Conservation (phyloP, 2,888 invertebrate species). For the Trissonchulus sp. region DNA sequence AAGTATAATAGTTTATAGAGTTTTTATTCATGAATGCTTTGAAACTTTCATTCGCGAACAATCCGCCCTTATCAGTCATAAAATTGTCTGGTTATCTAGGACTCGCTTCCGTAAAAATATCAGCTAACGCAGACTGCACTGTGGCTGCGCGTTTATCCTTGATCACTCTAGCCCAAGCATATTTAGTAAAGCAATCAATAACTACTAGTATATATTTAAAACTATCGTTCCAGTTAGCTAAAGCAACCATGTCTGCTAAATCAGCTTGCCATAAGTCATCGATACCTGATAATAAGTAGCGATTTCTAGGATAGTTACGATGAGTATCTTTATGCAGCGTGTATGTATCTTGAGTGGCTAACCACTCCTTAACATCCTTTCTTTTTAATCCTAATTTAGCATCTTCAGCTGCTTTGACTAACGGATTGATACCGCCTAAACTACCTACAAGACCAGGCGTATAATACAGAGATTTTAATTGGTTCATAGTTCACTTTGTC, state of each 20-base stretch:
- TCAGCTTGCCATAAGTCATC: slow-evolving; percentile 15
- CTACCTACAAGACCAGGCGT: background rate
- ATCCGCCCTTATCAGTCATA: background rate
- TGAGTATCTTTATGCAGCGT: background rate
- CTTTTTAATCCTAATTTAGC: background rate
- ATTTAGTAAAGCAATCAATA: slow-evolving; percentile 13
- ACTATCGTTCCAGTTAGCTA: background rate
- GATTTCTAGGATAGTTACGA: background rate
- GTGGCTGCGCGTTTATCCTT: background rate
- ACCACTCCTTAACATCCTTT: background rate
- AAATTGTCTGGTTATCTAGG: background rate
- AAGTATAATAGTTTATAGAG: background rate
- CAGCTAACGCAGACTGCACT: background rate
- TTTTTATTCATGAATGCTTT: background rate
- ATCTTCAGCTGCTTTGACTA: background rate
- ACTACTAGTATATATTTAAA: slow-evolving; percentile 18
- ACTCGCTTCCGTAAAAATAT: background rate
- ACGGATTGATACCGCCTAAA: background rate
- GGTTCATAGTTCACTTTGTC: too few species aligned
- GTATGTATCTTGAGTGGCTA: background rate
- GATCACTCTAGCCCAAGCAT: background rate
- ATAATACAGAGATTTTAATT: too few species aligned
- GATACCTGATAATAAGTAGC: background rate
- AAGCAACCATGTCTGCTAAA: background rate
- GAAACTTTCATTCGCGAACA: background rate